phyloP scores from a whole-genome alignment of 2,888 invertebrate species.

The Ypsolopha sequella region DNA sequence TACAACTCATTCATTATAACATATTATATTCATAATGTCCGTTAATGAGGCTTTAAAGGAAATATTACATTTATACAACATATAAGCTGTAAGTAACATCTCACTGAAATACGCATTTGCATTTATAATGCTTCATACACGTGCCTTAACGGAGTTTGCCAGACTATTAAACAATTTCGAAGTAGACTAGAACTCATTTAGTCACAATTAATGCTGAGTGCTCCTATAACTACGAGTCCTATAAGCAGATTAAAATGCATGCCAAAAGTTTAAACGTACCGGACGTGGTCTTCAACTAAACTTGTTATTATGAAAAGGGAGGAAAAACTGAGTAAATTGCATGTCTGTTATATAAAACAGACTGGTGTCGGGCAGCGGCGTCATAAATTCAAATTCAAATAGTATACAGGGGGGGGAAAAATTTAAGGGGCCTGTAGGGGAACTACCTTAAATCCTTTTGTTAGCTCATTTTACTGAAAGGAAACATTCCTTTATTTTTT shows the following conservation, averaged over 20 bases:
- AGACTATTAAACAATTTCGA: slow-evolving; percentile 26
- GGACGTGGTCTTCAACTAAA: slow-evolving; percentile 65
- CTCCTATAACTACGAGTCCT: slow-evolving; percentile 29
- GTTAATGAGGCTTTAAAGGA: slow-evolving; percentile 21
- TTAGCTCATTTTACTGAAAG: no score
- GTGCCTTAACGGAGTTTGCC: background rate
- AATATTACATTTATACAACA: slow-evolving; percentile 1
- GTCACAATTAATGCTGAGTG: slow-evolving; percentile 26
- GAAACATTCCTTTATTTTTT: no score
- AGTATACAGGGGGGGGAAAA: no score
- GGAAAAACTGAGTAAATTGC: slow-evolving; percentile 54
- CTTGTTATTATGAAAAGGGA: slow-evolving; percentile 59
- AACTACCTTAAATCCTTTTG: no score
- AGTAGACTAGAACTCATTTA: slow-evolving; percentile 43
- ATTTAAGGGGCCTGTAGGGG: no score
- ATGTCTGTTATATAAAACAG: no score
- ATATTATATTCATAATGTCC: slow-evolving; percentile 16
- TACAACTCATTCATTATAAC: slow-evolving; percentile 6
- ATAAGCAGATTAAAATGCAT: slow-evolving; percentile 62
- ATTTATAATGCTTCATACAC: slow-evolving; percentile 14
- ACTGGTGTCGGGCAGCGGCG: no score
- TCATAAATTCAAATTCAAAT: no score
- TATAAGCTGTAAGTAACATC: slow-evolving; percentile 5
- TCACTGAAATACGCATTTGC: slow-evolving; percentile 13
- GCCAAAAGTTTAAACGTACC: slow-evolving; percentile 61